These are phyloP conservation scores for Charaxes varanes DNA, from an alignment of 1,140 invertebrate species.

Conservation along the genomic window DNA sequence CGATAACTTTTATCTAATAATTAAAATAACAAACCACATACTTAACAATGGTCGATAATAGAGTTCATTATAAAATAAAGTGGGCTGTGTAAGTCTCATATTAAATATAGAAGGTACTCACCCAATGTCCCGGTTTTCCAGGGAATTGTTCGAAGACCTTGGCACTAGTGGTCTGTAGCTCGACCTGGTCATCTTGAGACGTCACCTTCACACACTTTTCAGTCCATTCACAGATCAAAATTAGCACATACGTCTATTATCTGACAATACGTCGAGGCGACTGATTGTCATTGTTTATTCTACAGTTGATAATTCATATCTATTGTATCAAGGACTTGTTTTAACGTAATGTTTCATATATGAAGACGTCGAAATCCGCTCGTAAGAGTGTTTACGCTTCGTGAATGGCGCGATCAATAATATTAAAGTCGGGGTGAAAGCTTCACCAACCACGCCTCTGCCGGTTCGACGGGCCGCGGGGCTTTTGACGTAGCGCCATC, in stretches of 20 bases:
- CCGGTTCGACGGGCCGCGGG: conserved; percentile 37
- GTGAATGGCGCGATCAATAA: conserved; percentile 54
- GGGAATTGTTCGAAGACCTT: conserved; percentile 51
- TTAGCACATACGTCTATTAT: conserved; percentile 36
- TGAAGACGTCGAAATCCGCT: conserved; percentile 39
- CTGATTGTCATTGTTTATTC: conserved; percentile 38
- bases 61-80: too few relatives aligned
- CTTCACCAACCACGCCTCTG: conserved; percentile 46
- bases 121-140: conserved; percentile 53
- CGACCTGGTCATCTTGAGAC: conserved; percentile 55
- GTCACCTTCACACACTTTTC: conserved; percentile 10
- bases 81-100: too few relatives aligned
- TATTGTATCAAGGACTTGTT: conserved; percentile 15
- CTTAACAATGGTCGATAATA: too few relatives aligned
- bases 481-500: conserved; percentile 37
- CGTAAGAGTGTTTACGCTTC: conserved; percentile 46
- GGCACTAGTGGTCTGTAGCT: conserved; percentile 59
- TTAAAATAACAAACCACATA: too few relatives aligned
- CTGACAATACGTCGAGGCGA: conserved; percentile 30
- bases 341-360: conserved; percentile 23
- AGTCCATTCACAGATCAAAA: conserved; percentile 24
- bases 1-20: too few relatives aligned
- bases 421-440: conserved; percentile 56
- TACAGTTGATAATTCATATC: conserved; percentile 39
- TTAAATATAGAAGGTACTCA: conserved; percentile 43